Conservation (phyloP, 1,140 invertebrate genomes). For the Drosophila sp. region DNA sequence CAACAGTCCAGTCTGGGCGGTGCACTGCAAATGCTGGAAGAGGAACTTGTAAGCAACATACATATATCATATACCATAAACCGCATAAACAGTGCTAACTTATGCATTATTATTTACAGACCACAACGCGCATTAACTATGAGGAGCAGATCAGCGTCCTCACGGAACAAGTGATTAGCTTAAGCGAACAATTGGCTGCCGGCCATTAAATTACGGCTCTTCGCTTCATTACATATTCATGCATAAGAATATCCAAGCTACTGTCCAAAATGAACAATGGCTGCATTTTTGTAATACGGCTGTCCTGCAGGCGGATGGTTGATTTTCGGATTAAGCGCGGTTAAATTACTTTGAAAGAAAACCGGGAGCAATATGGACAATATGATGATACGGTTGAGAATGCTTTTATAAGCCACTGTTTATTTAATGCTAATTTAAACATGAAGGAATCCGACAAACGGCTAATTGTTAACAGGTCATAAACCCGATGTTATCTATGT, state of each 20-base stretch:
- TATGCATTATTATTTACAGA: constrained; percentile 71
- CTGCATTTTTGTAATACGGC: constrained; percentile 1
- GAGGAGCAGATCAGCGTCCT: constrained; percentile 95
- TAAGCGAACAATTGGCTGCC: constrained; percentile 93
- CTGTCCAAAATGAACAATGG: constrained; percentile 7
- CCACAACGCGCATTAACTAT: constrained; percentile 92
- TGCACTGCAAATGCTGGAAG: constrained; percentile 85
- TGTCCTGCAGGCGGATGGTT: not conserved
- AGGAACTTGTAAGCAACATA: constrained; percentile 85
- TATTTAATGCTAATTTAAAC: not conserved
- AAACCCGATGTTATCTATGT: not conserved
- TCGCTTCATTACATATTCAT: constrained; percentile 64
- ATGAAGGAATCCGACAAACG: not conserved
- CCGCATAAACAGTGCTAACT: constrained; percentile 1
- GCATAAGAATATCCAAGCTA: constrained; percentile 36
- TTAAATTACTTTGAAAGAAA: not conserved
- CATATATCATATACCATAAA: too few relatives aligned
- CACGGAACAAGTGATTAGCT: constrained; percentile 95
- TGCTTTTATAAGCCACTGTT: not conserved
- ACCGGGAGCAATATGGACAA: too few relatives aligned
- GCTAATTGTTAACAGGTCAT: not conserved
- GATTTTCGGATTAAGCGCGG: constrained; percentile 6
- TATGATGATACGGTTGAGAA: too few relatives aligned
- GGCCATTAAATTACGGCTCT: constrained; percentile 64
- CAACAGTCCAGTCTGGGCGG: constrained; percentile 85